Evolutionary conservation across 2,113 vertebrate genomes (phyloP).

Genomic region (Proteles cristata): DNA sequence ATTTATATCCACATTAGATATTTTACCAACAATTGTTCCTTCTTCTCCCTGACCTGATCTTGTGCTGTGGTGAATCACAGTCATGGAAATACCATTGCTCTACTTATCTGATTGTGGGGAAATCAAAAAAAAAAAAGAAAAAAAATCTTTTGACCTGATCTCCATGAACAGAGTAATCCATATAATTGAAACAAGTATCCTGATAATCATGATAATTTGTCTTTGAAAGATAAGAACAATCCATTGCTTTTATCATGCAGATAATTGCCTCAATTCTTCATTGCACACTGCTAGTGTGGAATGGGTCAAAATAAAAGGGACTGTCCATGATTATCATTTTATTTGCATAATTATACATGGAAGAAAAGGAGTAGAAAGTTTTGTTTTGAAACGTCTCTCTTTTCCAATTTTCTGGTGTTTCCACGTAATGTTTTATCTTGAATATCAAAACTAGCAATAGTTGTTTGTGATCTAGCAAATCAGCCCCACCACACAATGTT

Average conservation of each 20-base stretch:
- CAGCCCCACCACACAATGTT: neutral
- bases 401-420: neutral
- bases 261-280: slow-evolving; percentile 27
- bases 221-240: slow-evolving; percentile 47
- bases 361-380: neutral
- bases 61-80: neutral
- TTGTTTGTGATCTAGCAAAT: neutral
- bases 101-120: neutral
- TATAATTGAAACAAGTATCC: slow-evolving; percentile 49
- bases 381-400: slow-evolving; percentile 3
- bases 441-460: neutral
- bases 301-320: slow-evolving; percentile 44
- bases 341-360: neutral
- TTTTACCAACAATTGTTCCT: neutral
- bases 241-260: neutral
- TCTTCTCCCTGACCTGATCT: neutral
- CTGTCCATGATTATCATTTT: neutral
- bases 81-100: slow-evolving; percentile 18
- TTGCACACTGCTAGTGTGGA: neutral
- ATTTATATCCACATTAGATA: neutral
- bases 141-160: slow-evolving; percentile 52
- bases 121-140: slow-evolving; percentile 63
- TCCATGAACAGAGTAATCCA: slow-evolving; percentile 49
- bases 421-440: neutral
- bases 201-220: slow-evolving; percentile 46